Percentiles rank a stretch among this genome's conserved stretches.
Conservation (phyloP, 2,888 invertebrate genomes). For the Pachymerium ferrugineum region DNA sequence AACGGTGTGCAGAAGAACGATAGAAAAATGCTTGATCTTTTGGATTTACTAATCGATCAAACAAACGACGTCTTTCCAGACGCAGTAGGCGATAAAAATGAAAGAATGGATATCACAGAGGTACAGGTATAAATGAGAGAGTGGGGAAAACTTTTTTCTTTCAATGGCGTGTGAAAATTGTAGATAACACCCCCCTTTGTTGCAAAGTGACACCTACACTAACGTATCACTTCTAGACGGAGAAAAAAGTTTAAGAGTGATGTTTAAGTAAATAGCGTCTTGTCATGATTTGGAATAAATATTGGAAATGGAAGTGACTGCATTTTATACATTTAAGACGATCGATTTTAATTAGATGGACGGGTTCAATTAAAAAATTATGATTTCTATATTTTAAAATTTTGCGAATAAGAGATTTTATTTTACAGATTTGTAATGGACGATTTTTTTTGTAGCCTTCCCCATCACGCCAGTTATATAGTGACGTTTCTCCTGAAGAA, state of each 20-base stretch:
- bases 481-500: constrained; percentile 4
- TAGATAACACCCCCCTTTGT: not conserved
- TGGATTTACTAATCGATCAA: constrained; percentile 18
- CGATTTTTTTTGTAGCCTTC: not conserved
- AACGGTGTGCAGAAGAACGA: not conserved
- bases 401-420: too few species aligned
- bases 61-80: constrained; percentile 14
- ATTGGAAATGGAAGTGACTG: too few species aligned
- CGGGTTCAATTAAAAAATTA: too few species aligned
- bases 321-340: too few species aligned
- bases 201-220: not conserved
- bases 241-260: too few species aligned
- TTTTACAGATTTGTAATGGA: not conserved
- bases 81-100: constrained; percentile 2
- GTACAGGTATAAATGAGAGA: constrained; percentile 6
- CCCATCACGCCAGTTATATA: not conserved
- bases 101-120: not conserved
- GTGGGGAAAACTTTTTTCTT: not conserved
- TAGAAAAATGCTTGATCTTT: constrained; percentile 7
- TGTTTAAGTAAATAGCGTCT: too few species aligned
- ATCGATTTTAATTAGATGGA: too few species aligned
- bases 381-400: too few species aligned
- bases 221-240: too few species aligned
- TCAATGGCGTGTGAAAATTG: not conserved
- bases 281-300: too few species aligned